phyloP scores from a whole-genome alignment of 1,140 invertebrate species.

The Rhopalosiphum padi region DNA sequence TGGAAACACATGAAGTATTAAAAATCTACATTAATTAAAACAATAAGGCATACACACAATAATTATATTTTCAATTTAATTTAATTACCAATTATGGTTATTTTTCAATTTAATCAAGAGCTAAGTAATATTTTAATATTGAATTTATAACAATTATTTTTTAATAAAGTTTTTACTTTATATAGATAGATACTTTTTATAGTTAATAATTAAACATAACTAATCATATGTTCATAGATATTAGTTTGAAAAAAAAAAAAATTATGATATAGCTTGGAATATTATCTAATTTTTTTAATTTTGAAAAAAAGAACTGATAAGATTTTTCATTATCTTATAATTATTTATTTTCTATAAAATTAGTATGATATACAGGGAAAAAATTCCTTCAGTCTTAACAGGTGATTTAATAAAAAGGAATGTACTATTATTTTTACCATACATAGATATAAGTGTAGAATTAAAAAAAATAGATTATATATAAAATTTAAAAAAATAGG shows the following conservation, averaged over 20 bases:
- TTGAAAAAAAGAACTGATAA: no score
- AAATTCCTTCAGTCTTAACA: no score
- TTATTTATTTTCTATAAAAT: background rate
- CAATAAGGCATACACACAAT: background rate
- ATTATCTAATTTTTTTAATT: no score
- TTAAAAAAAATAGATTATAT: no score
- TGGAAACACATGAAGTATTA: no score
- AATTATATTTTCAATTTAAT: no score
- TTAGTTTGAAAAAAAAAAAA: background rate
- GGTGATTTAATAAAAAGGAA: no score
- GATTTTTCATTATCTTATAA: background rate
- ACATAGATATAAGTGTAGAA: background rate
- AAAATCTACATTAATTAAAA: background rate
- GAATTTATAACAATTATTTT: background rate
- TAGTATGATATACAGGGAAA: background rate
- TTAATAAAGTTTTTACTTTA: background rate
- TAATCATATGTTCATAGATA: background rate
- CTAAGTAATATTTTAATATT: background rate
- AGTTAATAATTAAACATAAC: background rate
- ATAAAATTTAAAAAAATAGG: background rate
- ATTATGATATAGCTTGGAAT: no score
- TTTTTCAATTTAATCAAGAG: background rate
- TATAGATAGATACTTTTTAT: background rate
- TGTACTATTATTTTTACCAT: background rate
- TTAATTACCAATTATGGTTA: no score